These are phyloP conservation scores for Gymnobelideus leadbeateri DNA, from an alignment of 2,113 vertebrate genomes.

Conservation along the genomic window DNA sequence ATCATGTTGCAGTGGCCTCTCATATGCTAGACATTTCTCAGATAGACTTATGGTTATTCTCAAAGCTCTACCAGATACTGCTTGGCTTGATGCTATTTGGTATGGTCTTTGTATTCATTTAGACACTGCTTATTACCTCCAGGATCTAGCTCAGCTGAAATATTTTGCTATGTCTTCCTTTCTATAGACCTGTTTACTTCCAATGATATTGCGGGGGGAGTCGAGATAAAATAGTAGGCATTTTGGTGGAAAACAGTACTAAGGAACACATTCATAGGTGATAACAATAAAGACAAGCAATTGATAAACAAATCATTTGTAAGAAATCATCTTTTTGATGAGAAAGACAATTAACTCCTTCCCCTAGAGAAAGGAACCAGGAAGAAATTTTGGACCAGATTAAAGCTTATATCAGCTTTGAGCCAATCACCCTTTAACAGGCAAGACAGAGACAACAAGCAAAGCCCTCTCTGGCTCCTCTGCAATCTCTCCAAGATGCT, in stretches of 20 bases:
- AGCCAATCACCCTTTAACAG: background rate
- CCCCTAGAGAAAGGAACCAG: background rate
- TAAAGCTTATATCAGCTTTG: background rate
- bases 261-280: background rate
- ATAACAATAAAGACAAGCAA: background rate
- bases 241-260: background rate
- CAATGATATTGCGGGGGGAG: background rate
- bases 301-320: background rate
- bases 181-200: background rate
- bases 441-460: background rate
- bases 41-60: no score
- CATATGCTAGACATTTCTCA: background rate
- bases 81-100: background rate
- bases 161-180: background rate
- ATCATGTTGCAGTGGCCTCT: background rate
- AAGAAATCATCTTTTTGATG: background rate
- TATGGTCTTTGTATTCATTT: background rate
- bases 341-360: background rate
- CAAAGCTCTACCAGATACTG: background rate
- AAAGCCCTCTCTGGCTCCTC: background rate
- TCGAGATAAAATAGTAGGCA: background rate
- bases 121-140: background rate
- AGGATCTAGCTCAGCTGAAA: background rate
- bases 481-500: background rate
- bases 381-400: background rate